Evolutionary conservation across 2,888 invertebrate species (phyloP).

Genomic region (Sarcophaga variegata): DNA sequence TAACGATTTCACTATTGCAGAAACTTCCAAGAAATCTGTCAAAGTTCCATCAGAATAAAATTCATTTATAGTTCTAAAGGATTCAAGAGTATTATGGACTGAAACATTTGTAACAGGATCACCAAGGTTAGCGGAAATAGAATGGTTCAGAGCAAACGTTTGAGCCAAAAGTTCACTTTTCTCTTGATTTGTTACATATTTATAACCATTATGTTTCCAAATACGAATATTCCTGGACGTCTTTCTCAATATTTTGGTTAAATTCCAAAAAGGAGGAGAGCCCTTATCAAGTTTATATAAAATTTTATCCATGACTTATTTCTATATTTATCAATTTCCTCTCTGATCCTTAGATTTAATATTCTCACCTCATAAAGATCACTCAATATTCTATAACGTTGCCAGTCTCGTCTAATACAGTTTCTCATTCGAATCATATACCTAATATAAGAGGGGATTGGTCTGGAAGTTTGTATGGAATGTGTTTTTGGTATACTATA

Average conservation of each 20-base stretch:
- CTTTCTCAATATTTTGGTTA: constrained; percentile 11
- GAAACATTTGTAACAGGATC: background rate
- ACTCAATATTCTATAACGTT: background rate
- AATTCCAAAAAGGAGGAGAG: constrained; percentile 7
- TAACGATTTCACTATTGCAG: background rate
- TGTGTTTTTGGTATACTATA: background rate
- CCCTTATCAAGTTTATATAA: background rate
- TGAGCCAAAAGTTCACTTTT: background rate
- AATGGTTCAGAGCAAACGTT: background rate
- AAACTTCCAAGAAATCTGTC: too few relatives aligned
- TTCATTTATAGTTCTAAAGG: too few relatives aligned
- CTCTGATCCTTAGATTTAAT: constrained; percentile 1
- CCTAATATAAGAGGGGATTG: background rate
- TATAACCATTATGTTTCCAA: background rate
- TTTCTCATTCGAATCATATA: background rate
- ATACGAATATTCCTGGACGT: background rate
- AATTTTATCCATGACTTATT: background rate
- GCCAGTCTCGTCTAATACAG: constrained; percentile 15
- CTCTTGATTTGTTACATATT: constrained; percentile 5
- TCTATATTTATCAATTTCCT: background rate
- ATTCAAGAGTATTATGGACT: too few relatives aligned
- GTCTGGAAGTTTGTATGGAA: too few relatives aligned
- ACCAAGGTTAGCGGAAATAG: background rate
- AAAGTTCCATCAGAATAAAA: too few relatives aligned
- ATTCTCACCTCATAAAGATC: background rate